Conservation (phyloP, 2,888 invertebrate genomes). For the Baronia brevicornis region DNA sequence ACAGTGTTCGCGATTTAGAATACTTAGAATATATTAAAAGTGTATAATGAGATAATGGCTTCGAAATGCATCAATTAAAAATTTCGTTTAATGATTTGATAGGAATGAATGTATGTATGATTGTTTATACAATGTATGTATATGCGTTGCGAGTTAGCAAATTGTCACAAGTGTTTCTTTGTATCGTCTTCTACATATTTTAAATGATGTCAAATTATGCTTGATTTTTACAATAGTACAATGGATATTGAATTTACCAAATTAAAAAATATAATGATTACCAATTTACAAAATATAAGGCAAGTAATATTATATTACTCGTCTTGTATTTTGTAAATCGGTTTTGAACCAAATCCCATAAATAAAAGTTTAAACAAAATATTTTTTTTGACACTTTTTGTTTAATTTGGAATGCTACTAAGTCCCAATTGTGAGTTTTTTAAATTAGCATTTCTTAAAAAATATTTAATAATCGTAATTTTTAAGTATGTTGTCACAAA, state of each 20-base stretch:
- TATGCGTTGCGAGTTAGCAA: slow-evolving; percentile 11
- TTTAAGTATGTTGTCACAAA: too few relatives aligned
- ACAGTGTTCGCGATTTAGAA: slow-evolving; percentile 23
- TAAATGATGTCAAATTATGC: neutral
- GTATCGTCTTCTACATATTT: slow-evolving; percentile 2
- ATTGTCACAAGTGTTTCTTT: slow-evolving; percentile 19
- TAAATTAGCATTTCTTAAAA: too few relatives aligned
- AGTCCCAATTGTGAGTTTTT: too few relatives aligned
- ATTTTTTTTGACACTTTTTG: too few relatives aligned
- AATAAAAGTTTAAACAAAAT: too few relatives aligned
- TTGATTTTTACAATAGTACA: neutral
- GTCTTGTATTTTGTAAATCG: too few relatives aligned
- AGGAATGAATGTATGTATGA: slow-evolving; percentile 8
- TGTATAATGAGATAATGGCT: slow-evolving; percentile 17
- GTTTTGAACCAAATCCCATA: too few relatives aligned
- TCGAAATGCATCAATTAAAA: slow-evolving; percentile 21
- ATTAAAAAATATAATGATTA: neutral
- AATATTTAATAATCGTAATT: slow-evolving; percentile 5
- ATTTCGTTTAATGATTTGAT: slow-evolving; percentile 20
- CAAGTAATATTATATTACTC: too few relatives aligned
- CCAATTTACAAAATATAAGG: too few relatives aligned
- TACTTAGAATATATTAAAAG: slow-evolving; percentile 13
- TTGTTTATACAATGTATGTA: slow-evolving; percentile 10
- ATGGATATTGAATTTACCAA: neutral
- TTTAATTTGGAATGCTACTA: too few relatives aligned